Base-by-base conservation (phyloP, 2,888 invertebrate species). In the Andrena hattorfiana region DNA sequence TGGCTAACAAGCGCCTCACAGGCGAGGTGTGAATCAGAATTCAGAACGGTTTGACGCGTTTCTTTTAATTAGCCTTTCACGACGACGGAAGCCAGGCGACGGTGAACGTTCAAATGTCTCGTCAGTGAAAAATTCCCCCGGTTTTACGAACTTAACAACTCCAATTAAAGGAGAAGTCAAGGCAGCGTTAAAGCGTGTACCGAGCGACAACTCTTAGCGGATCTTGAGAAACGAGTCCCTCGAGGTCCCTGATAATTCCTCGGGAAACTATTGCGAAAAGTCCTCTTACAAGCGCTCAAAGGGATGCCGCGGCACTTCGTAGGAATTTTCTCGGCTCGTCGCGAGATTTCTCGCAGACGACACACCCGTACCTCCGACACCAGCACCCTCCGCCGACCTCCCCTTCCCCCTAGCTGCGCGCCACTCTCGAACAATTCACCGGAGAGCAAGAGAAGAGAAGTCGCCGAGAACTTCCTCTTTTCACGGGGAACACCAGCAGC, bases 391-490 rank as follows among this genome's bases (percentile, higher is more conserved):
- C 78, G 60, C 72, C 69, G 73, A 69, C 83, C 77, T 62, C 63
- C 28, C 48, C 70, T 35, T 26, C 66, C 62, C 28, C 1, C 16
- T 16, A 42, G 42, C 68, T 16, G 30, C 54, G n/a, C 68, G 67
- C 6, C 60, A 83, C 80, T 51, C 66, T 20, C 26, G 67, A 77
- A 81, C 84, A 83, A 86, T 83, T 62, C 68, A 26, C 48, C 42
- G 48, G 42, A 72, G 76, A 63, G 67, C 56, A 28, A 51, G 66
- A 59, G 66, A 62, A 20, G 76, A 74, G 71, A 63, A 81, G 81
- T 82, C 67, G 76, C 75, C 81, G 78, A 70, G 85, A 69, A 92
- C 88, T 92, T 91, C 89, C 91, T 90, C 87, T 88, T 90, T 91
- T 90, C 90, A 89, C 85, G 84, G 88, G 85, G 89, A 90, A 91